Evolutionary conservation across 2,888 invertebrate genomes (phyloP).

Genomic region (Lepidocyrtinus sp.): DNA sequence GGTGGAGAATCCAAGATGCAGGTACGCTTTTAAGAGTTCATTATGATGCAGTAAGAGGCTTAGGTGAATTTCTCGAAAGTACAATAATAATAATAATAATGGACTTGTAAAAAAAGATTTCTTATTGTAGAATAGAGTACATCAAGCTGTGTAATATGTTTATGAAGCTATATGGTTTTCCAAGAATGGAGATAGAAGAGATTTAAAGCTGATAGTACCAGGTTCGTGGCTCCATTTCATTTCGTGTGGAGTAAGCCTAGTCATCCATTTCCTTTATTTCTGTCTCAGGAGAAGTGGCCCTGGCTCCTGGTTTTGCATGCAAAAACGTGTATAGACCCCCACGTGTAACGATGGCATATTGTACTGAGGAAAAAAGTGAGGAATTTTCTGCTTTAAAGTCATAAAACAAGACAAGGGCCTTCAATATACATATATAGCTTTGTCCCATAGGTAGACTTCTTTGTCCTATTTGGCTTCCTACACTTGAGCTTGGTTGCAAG

Average conservation of each 20-base stretch:
- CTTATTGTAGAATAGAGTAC: neutral
- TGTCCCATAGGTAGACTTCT: too few relatives aligned
- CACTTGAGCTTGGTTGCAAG: too few relatives aligned
- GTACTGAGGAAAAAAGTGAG: too few relatives aligned
- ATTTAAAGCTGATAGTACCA: neutral
- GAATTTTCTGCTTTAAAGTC: too few relatives aligned
- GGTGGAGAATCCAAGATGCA: neutral
- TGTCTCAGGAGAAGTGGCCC: neutral
- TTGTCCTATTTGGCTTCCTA: too few relatives aligned
- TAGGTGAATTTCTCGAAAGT: constrained; percentile 47
- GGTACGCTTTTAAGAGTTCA: constrained; percentile 29
- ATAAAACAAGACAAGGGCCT: too few relatives aligned
- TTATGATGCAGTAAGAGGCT: constrained; percentile 47
- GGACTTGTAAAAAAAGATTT: neutral
- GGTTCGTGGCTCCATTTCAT: neutral
- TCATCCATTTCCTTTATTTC: neutral
- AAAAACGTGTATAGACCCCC: neutral
- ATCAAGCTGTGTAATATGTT: neutral
- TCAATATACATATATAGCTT: too few relatives aligned
- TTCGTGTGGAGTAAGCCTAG: neutral
- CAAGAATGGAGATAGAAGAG: neutral
- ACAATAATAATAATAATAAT: constrained; percentile 40
- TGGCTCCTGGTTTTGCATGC: neutral
- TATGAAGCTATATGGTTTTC: neutral
- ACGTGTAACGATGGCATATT: neutral